Evolutionary conservation across 2,888 invertebrate genomes (phyloP).

Genomic region (Drosophila emarginata): DNA sequence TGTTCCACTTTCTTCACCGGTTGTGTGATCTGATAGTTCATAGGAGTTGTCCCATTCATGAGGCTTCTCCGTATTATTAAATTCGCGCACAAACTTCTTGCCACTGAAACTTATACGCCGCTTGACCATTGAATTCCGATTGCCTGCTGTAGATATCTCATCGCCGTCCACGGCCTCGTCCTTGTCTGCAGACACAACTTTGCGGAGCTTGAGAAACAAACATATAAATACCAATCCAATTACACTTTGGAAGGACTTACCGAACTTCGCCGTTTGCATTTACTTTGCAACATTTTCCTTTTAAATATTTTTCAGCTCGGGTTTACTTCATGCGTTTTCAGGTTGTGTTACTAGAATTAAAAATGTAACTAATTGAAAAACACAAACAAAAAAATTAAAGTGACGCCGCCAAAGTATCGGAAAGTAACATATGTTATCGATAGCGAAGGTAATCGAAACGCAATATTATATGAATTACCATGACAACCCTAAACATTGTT

Average conservation of each 20-base stretch:
- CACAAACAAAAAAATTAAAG: background rate
- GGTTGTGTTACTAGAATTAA: background rate
- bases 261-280: constrained; percentile 52
- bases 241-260: constrained; percentile 25
- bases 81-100: constrained; percentile 62
- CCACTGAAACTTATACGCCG: constrained; percentile 69
- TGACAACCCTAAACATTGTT: background rate
- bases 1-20: constrained; percentile 48
- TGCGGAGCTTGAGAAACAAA: constrained; percentile 38
- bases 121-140: constrained; percentile 22
- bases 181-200: background rate
- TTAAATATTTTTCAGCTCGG: too few species aligned
- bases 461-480: background rate
- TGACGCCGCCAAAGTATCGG: constrained; percentile 1
- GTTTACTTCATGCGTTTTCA: too few species aligned
- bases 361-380: background rate
- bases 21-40: constrained; percentile 59
- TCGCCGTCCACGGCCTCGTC: constrained; percentile 18
- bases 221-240: background rate
- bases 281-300: constrained; percentile 37
- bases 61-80: constrained; percentile 52
- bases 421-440: background rate
- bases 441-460: background rate
- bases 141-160: background rate
- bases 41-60: constrained; percentile 58